Conservation (phyloP, 1,140 invertebrate genomes). For the Achatina immaculata region DNA sequence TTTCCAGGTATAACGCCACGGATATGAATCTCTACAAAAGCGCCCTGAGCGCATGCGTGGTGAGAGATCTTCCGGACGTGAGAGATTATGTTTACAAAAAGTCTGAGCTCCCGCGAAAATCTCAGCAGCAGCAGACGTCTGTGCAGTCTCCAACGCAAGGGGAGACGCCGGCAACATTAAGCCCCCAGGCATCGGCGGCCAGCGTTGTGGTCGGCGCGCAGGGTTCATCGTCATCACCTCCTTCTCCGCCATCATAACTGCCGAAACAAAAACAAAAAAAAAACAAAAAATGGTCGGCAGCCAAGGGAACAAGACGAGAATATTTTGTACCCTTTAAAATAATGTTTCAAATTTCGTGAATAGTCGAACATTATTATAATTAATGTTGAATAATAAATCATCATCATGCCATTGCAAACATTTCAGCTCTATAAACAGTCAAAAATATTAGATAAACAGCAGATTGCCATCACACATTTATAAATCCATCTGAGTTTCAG, state of each 20-base stretch:
- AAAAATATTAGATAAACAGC: too few relatives aligned
- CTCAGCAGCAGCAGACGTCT: background rate
- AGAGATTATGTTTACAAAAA: conserved; percentile 81
- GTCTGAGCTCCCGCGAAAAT: conserved; percentile 15
- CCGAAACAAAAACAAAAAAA: too few relatives aligned
- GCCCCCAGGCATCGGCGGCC: background rate
- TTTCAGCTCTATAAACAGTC: too few relatives aligned
- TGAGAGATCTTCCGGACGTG: conserved; percentile 86
- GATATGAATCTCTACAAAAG: conserved; percentile 90
- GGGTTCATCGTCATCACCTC: background rate
- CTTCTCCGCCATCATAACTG: background rate
- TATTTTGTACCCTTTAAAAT: background rate
- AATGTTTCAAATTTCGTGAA: background rate
- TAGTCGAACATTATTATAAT: background rate
- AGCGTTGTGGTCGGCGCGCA: background rate
- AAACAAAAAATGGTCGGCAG: background rate
- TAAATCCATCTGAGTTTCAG: too few relatives aligned
- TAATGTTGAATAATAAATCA: background rate
- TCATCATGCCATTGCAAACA: too few relatives aligned
- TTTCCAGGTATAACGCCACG: conserved; percentile 82
- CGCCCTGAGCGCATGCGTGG: conserved; percentile 87
- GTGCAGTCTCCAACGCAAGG: background rate
- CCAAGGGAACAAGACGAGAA: background rate
- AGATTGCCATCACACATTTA: too few relatives aligned
- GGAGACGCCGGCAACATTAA: background rate